Conservation (phyloP, 2,888 invertebrate species). For the Julus scandinavius region DNA sequence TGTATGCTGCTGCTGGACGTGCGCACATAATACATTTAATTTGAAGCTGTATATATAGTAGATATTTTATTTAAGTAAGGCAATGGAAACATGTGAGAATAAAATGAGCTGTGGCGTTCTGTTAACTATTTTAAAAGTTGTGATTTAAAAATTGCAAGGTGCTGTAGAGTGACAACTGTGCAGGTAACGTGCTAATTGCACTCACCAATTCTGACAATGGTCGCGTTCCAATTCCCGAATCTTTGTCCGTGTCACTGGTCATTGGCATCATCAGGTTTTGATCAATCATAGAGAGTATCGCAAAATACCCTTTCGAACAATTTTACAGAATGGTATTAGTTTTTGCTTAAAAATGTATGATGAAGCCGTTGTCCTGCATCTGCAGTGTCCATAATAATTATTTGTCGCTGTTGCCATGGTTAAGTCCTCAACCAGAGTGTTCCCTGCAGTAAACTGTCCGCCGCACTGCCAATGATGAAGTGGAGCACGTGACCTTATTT, state of each 20-base stretch:
- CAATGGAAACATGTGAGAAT: no score
- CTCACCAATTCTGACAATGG: constrained; percentile 55
- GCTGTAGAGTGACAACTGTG: neutral
- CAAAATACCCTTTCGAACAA: neutral
- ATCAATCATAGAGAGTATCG: neutral
- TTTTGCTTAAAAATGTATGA: neutral
- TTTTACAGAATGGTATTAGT: neutral
- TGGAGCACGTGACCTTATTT: constrained; percentile 38
- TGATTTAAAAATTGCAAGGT: neutral
- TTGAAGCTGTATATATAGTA: no score
- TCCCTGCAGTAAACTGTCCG: neutral
- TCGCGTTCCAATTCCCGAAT: constrained; percentile 54
- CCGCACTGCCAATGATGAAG: neutral
- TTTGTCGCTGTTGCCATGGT: constrained; percentile 39
- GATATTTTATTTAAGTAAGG: no score
- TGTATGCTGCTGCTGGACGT: no score
- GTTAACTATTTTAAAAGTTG: no score
- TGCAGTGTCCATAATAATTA: neutral
- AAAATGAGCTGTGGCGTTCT: no score
- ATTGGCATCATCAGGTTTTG: constrained; percentile 18
- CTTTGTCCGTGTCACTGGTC: constrained; percentile 54
- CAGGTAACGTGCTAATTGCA: neutral
- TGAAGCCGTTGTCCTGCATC: neutral
- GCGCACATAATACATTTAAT: no score
- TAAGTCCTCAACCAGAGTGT: constrained; percentile 20